Evolutionary conservation across 2,797 vertebrate genomes (phyloP).

Genomic region (Euthynnus affinis): DNA sequence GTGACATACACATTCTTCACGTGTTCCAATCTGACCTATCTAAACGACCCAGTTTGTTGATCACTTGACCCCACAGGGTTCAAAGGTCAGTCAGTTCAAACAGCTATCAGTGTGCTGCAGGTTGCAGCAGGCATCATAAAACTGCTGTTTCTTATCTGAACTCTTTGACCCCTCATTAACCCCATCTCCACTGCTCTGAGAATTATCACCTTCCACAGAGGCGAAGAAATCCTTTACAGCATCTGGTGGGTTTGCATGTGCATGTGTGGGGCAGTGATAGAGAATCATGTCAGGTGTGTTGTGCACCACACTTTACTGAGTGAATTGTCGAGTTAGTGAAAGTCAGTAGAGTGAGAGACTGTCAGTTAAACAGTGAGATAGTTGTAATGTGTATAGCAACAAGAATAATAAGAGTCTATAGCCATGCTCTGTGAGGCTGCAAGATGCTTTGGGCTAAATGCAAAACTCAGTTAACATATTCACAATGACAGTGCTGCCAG

Average conservation of each 20-base stretch:
- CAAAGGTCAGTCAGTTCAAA: conserved; percentile 77
- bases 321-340: conserved; percentile 16
- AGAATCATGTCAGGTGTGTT: conserved; percentile 35
- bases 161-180: conserved; percentile 85
- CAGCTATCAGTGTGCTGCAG: conserved; percentile 79
- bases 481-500: not conserved
- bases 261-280: conserved; percentile 56
- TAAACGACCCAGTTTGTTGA: conserved; percentile 71
- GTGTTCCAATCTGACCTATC: conserved; percentile 74
- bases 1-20: conserved; percentile 77
- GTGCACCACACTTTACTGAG: conserved; percentile 9
- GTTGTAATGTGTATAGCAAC: not conserved
- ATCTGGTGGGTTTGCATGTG: conserved; percentile 59
- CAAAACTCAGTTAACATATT: not conserved
- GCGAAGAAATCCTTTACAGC: conserved; percentile 76
- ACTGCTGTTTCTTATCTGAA: conserved; percentile 74
- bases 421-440: not conserved
- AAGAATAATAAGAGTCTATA: not conserved
- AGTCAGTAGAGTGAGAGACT: conserved; percentile 3
- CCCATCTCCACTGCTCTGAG: conserved; percentile 49
- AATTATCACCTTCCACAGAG: conserved; percentile 73
- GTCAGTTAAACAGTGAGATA: conserved; percentile 3
- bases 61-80: conserved; percentile 73
- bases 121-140: conserved; percentile 68
- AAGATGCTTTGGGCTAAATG: not conserved